Conservation (phyloP, 2,888 invertebrate genomes). For the Fragum whitleyi region DNA sequence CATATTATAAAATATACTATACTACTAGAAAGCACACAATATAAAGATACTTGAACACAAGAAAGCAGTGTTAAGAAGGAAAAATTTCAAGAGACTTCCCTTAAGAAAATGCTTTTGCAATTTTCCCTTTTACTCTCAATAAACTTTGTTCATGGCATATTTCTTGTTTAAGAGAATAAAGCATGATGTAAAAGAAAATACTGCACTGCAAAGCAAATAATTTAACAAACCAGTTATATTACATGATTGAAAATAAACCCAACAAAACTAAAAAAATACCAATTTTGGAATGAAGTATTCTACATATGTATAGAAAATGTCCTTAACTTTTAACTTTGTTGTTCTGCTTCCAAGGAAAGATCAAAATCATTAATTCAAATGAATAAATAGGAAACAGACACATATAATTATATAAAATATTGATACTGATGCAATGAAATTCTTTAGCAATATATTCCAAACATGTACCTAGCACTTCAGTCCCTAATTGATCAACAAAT, state of each 20-base stretch:
- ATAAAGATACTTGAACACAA: constrained; percentile 2
- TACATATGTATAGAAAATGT: too few species aligned
- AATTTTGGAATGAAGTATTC: too few species aligned
- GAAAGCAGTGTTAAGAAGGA: neutral
- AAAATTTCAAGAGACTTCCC: neutral
- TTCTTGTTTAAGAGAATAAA: neutral
- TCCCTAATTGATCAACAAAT: neutral
- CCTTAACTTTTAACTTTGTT: too few species aligned
- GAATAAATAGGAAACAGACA: too few species aligned
- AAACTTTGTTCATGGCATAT: too few species aligned
- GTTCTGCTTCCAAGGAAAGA: too few species aligned
- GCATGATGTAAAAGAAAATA: neutral
- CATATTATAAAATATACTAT: neutral
- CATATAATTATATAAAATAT: too few species aligned
- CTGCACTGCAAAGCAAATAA: constrained; percentile 3
- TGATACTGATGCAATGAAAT: too few species aligned
- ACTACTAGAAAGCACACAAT: neutral
- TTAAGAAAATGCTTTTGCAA: neutral
- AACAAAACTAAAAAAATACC: too few species aligned
- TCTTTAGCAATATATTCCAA: too few species aligned
- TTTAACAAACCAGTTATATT: neutral
- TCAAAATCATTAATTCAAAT: too few species aligned
- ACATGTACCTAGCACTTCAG: neutral
- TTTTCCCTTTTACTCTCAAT: too few species aligned
- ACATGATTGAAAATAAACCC: neutral